A percentile compares a stretch with the other conserved stretches of the same genome.
These are phyloP conservation scores for Psammodynastes pulverulentus DNA, from an alignment of 2,113 vertebrate species.

Conservation along the genomic window DNA sequence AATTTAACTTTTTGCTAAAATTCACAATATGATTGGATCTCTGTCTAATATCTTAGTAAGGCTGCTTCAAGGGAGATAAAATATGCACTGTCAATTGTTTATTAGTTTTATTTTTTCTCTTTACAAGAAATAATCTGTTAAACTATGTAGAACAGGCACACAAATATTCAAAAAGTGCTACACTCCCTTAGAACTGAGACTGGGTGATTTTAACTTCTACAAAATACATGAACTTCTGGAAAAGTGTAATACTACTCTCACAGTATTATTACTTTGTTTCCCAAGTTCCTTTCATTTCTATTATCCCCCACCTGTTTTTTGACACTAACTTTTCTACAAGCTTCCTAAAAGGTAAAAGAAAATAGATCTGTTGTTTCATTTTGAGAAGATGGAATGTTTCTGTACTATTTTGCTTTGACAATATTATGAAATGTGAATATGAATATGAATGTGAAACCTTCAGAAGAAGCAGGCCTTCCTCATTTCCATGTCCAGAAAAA, in stretches of 20 bases:
- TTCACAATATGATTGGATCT: neutral
- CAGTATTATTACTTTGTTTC: neutral
- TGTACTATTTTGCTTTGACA: neutral
- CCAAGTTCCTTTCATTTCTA: neutral
- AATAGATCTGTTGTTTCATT: neutral
- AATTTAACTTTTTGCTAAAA: neutral
- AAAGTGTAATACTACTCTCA: neutral
- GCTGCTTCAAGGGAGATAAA: neutral
- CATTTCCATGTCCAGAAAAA: neutral
- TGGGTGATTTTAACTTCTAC: neutral
- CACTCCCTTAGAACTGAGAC: neutral
- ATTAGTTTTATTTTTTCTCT: neutral
- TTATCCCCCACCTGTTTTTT: neutral
- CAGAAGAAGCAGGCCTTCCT: neutral
- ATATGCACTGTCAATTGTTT: neutral
- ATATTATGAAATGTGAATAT: neutral
- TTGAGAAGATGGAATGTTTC: too few species aligned
- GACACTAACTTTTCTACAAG: neutral
- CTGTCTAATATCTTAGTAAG: neutral
- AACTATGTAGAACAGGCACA: neutral
- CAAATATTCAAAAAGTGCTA: neutral
- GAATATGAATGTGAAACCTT: neutral
- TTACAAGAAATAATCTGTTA: neutral
- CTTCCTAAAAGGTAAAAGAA: neutral
- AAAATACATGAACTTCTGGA: neutral